Evolutionary conservation across 2,888 invertebrate genomes (phyloP), one percentile per base, ranked within the genome.

Genomic region (Coleophora deauratella): DNA sequence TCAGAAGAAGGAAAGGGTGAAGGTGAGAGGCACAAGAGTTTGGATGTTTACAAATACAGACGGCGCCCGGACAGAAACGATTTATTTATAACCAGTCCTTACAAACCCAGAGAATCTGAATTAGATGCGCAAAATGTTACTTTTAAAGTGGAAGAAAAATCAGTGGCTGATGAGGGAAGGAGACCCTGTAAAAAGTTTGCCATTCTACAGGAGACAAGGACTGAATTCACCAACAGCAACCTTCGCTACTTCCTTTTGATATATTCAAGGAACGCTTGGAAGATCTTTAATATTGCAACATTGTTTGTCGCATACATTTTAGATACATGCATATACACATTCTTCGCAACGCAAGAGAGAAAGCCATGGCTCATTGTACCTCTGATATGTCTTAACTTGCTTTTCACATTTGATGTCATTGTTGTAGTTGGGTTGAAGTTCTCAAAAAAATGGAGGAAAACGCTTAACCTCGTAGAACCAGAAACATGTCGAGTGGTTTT

Each of bases 401-500:
- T 73, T 39, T 84, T 79, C 45, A 60, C 68, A 9, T 55, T 73
- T 9, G 84, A 85, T 37, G 81, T 81, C 1, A 44, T 60, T 2
- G 66, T 82, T 10, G 47, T 77, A 13, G 62, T 77, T 46, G 81
- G 81, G 9, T 54, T 85, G 28, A 84, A 82, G 50, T 69, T 78
- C 42, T 76, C 70, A 32, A 78, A 66, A 47, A 73, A 73, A 53
- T 85, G 82, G 84, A 67, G 82, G 27, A 80, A 79, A 52, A 76
- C 75, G n/a, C 58, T 84, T 0, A 85, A 85, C 45, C 59, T 84
- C 15, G 69, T 81, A n/a, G 84, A 84, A 48, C 81, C 84, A 9
- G 70, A 71, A 4, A 73, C 69, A 0, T 57, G 47, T 34, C 62
- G 60, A 49, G 74, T 84, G 3, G 46, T 72, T 27, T 45, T 84